Evolutionary conservation across 2,888 invertebrate species (phyloP).

Genomic region (Marasmarcha lunaedactyla): DNA sequence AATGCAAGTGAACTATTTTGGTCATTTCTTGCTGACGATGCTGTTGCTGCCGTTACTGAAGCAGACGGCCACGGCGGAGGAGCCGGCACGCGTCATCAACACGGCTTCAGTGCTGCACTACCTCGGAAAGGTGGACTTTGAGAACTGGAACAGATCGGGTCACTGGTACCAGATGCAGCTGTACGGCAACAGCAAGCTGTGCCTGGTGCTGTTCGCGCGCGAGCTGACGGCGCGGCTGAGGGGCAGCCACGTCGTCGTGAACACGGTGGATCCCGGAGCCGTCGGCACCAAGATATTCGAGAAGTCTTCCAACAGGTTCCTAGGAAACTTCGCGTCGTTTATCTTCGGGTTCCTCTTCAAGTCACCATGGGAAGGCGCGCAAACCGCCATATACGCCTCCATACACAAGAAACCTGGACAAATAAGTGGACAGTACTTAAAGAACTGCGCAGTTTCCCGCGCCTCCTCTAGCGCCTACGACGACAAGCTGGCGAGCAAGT

Average conservation of each 20-base stretch:
- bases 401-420: slow-evolving; percentile 74
- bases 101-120: slow-evolving; percentile 83
- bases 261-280: slow-evolving; percentile 87
- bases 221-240: slow-evolving; percentile 78
- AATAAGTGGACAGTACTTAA: slow-evolving; percentile 77
- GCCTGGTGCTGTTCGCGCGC: slow-evolving; percentile 76
- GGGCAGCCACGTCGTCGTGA: slow-evolving; percentile 76
- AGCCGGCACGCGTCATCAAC: slow-evolving; percentile 80
- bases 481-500: slow-evolving; percentile 73
- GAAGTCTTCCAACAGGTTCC: slow-evolving; percentile 7
- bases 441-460: slow-evolving; percentile 74
- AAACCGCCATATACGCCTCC: slow-evolving; percentile 77
- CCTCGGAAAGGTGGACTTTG: slow-evolving; percentile 75
- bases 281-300: slow-evolving; percentile 83
- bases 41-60: slow-evolving; percentile 84
- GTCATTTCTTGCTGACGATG: slow-evolving; percentile 91
- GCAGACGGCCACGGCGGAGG: slow-evolving; percentile 56
- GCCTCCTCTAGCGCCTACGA: slow-evolving; percentile 69
- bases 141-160: slow-evolving; percentile 75
- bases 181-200: slow-evolving; percentile 78
- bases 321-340: slow-evolving; percentile 46
- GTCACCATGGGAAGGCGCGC: slow-evolving; percentile 79
- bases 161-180: slow-evolving; percentile 48
- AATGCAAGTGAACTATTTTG: slow-evolving; percentile 94
- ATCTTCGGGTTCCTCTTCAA: slow-evolving; percentile 73